Evolutionary conservation across 2,797 vertebrate species (phyloP).

Genomic region (Erethizon dorsatum): DNA sequence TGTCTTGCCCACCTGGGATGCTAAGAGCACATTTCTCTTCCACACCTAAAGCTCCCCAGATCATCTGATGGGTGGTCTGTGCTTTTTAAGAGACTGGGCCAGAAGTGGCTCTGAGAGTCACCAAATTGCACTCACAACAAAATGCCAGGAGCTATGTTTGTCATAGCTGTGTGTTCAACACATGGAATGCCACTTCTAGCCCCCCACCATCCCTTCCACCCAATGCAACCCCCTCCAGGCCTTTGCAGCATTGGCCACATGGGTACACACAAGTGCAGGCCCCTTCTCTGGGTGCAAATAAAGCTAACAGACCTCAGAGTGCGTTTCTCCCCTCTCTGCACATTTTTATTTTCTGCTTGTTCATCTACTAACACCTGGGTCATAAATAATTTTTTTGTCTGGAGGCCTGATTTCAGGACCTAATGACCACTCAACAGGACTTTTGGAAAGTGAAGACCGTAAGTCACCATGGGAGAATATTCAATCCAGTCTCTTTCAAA

Average conservation of each 20-base stretch:
- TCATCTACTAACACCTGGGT: slow-evolving; percentile 1
- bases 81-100: neutral
- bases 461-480: neutral
- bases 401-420: neutral
- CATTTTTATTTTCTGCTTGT: neutral
- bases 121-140: neutral
- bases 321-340: neutral
- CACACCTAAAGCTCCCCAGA: neutral
- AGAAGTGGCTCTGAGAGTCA: neutral
- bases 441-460: neutral
- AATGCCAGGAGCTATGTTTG: neutral
- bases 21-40: neutral
- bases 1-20: neutral
- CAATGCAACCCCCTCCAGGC: accelerated
- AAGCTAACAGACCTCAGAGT: accelerated
- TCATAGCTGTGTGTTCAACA: neutral
- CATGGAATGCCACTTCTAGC: neutral
- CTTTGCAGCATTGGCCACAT: accelerated
- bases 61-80: neutral
- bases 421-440: neutral
- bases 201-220: accelerated
- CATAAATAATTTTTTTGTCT: neutral
- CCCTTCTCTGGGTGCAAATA: neutral
- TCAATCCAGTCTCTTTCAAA: neutral
- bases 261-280: accelerated